Base-by-base conservation (phyloP, 2,888 invertebrate genomes). In the Melangyna quadrimaculata region DNA sequence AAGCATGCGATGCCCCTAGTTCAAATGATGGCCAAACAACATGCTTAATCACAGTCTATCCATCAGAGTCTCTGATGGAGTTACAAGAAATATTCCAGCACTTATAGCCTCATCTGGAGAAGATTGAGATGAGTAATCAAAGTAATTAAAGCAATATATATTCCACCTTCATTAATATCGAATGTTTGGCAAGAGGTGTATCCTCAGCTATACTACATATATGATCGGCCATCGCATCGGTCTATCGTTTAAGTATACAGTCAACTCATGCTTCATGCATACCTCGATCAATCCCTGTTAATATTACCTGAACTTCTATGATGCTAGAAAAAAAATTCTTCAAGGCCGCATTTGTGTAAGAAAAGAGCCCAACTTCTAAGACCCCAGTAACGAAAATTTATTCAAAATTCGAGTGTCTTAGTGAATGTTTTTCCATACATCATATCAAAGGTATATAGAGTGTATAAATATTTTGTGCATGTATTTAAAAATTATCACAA, bases 81-180 rank as follows among this genome's bases (percentile, higher is more conserved):
- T n/a, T 45, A 53, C 53, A 73, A 22, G 37, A 73, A 35, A 70
- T 57, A 48, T 75, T 51, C 57, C 70, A 57, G 78, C 74, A 74
- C 43, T 59, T 40, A 29, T 22, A 37, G 37, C 22, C 37, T 29
- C 61, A 29, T 37, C 37, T 74, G n/a, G 74, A 53, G 73, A 74
- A 67, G 80, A 77, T 45, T 70, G 70, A 81, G 73, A 86, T 81
- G 81, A 86, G 86, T 81, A 86, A 81, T 86, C 81, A 80, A 86
- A 70, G 80, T 77, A 86, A 86, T 86, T 86, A 86, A 81, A 80
- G 55, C 86, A 63, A 86, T 81, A 81, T 78, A 86, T 86, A 80
- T 81, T 78, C 73, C 69, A 73, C 77, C 40, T 73, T 77, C 78
- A 86, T 80, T 77, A 86, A 80, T 81, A 81, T 78, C 65, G 70